Evolutionary conservation across 2,888 invertebrate species (phyloP).

Genomic region (Pegoplata infirma): DNA sequence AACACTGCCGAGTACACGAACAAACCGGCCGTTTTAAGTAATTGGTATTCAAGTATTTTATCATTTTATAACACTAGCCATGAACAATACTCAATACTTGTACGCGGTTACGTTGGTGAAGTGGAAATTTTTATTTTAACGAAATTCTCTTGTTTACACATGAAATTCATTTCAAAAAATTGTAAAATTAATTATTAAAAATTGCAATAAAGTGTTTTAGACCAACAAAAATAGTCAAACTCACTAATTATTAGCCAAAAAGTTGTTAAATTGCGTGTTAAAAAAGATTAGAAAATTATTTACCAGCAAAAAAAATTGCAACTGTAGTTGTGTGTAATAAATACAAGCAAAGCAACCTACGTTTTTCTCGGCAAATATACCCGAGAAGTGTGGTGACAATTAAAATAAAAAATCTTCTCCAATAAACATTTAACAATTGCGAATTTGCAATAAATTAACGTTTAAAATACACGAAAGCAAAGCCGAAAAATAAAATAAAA

Average conservation of each 20-base stretch:
- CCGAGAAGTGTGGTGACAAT: conserved; percentile 39
- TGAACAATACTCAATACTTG: no score
- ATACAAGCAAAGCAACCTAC: conserved; percentile 52
- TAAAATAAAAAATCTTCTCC: conserved; percentile 29
- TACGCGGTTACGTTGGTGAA: conserved; percentile 65
- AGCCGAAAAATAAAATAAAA: conserved; percentile 28
- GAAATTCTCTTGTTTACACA: conserved; percentile 64
- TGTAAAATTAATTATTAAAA: conserved; percentile 22
- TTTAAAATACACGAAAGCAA: conserved; percentile 20
- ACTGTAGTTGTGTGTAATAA: conserved; percentile 40
- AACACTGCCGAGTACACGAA: no score
- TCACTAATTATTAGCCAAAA: conserved; percentile 53
- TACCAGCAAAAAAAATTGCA: conserved; percentile 52
- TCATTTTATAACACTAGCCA: no score
- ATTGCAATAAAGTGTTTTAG: conserved; percentile 8
- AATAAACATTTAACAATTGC: conserved; percentile 16
- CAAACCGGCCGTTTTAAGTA: no score
- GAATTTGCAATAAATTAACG: conserved; percentile 18
- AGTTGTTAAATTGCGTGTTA: conserved; percentile 57
- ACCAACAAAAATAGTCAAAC: neutral
- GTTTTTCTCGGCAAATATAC: conserved; percentile 39
- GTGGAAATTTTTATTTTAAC: conserved; percentile 62
- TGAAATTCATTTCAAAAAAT: conserved; percentile 38
- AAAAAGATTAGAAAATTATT: conserved; percentile 43
- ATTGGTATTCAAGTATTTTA: no score